Conservation (phyloP, 2,113 vertebrate genomes). For the Todiramphus saurophagus region DNA sequence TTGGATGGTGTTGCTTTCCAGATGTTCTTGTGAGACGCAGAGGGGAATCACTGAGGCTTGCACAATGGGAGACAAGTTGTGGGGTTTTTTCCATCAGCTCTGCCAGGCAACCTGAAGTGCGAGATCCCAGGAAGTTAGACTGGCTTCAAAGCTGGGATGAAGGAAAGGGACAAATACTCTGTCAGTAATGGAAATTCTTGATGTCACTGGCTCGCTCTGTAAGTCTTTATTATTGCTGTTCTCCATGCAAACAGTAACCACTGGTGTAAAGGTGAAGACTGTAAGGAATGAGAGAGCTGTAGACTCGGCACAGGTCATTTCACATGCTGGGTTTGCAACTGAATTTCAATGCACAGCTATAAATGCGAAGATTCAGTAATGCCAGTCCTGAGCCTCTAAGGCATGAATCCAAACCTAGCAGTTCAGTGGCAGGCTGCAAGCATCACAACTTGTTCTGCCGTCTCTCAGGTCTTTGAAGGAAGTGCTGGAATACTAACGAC, state of each 20-base stretch:
- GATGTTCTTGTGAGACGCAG: constrained; percentile 34
- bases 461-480: neutral
- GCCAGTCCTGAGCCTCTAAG: neutral
- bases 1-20: constrained; percentile 36
- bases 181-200: neutral
- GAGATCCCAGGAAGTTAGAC: neutral
- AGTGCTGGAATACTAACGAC: neutral
- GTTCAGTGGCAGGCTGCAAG: neutral
- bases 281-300: neutral
- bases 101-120: neutral
- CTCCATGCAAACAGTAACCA: neutral
- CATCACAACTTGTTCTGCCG: neutral
- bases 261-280: neutral
- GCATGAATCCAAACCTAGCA: neutral
- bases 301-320: neutral
- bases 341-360: neutral
- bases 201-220: neutral
- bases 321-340: neutral
- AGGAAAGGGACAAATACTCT: neutral
- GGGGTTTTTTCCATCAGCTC: neutral
- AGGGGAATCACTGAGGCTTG: neutral
- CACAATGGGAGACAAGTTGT: neutral
- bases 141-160: neutral
- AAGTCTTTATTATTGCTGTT: neutral
- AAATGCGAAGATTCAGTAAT: neutral